These are phyloP conservation scores for Haplochromis vanheusdeni DNA, from an alignment of 2,113 vertebrate species.

Conservation along the genomic window DNA sequence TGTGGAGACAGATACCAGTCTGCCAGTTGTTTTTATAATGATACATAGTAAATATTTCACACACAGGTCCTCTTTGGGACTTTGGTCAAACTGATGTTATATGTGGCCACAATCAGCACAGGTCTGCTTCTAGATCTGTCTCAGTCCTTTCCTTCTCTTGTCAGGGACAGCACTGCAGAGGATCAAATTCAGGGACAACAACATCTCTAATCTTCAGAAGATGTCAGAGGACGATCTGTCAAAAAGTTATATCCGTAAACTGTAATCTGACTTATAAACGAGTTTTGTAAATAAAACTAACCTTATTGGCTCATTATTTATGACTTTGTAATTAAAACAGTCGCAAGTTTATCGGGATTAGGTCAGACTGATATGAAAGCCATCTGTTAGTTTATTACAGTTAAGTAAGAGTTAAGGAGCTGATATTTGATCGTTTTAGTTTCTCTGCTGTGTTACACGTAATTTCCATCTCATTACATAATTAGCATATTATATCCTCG, in stretches of 20 bases:
- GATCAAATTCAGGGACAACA: neutral
- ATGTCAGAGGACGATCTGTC: slow-evolving; percentile 22
- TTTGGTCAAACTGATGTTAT: neutral
- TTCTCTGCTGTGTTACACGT: neutral
- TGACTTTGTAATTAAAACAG: neutral
- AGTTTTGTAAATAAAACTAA: neutral
- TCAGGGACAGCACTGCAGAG: fast-evolving
- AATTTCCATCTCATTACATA: neutral
- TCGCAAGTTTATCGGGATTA: neutral
- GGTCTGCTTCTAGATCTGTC: neutral
- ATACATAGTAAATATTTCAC: neutral
- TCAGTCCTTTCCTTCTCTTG: neutral
- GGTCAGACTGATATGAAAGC: neutral
- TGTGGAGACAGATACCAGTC: neutral
- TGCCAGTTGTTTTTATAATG: neutral
- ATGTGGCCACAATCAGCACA: neutral
- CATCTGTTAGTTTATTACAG: neutral
- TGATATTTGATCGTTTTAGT: neutral
- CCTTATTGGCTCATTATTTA: neutral
- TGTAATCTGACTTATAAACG: neutral
- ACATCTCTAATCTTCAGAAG: slow-evolving; percentile 23
- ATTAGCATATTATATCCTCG: neutral
- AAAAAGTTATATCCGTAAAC: slow-evolving; percentile 16
- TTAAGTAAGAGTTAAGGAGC: neutral
- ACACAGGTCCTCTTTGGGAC: neutral